These are phyloP conservation scores for Noctua janthe DNA, from an alignment of 2,888 invertebrate genomes.

Conservation along the genomic window DNA sequence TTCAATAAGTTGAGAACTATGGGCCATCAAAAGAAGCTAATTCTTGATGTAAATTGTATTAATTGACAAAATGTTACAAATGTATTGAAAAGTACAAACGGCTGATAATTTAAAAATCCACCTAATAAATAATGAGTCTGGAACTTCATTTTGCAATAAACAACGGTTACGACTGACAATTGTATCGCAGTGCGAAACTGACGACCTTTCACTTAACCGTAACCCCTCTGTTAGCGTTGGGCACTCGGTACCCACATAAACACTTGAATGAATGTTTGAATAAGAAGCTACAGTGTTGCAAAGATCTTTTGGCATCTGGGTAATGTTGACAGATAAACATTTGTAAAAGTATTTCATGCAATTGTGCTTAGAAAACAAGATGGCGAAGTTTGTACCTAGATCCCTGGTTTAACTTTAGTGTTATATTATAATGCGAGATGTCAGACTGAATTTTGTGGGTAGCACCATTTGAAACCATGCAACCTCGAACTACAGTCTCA, in stretches of 20 bases:
- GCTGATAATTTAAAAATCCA: not conserved
- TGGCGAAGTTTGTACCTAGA: not conserved
- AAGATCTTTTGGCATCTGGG: not conserved
- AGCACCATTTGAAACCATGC: not conserved
- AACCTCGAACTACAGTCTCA: not conserved
- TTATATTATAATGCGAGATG: not conserved
- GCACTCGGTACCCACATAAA: not conserved
- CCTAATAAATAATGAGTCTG: slow-evolving; percentile 7
- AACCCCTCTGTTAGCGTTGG: slow-evolving; percentile 17
- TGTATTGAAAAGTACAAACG: not conserved
- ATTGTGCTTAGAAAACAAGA: not conserved
- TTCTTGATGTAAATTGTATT: not conserved
- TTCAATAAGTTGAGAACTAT: no score
- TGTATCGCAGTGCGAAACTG: slow-evolving; percentile 16
- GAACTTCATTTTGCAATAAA: slow-evolving; percentile 9
- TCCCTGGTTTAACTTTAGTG: not conserved
- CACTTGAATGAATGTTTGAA: slow-evolving; percentile 14
- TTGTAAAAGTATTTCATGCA: not conserved
- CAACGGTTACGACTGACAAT: slow-evolving; percentile 10
- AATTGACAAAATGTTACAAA: not conserved
- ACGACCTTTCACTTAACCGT: slow-evolving; percentile 39
- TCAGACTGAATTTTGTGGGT: not conserved
- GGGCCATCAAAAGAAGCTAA: not conserved
- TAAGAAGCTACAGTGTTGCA: not conserved
- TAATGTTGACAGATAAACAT: not conserved